These are phyloP conservation scores for Eudasyphora cyanicolor DNA, from an alignment of 2,888 invertebrate genomes.

Conservation along the genomic window DNA sequence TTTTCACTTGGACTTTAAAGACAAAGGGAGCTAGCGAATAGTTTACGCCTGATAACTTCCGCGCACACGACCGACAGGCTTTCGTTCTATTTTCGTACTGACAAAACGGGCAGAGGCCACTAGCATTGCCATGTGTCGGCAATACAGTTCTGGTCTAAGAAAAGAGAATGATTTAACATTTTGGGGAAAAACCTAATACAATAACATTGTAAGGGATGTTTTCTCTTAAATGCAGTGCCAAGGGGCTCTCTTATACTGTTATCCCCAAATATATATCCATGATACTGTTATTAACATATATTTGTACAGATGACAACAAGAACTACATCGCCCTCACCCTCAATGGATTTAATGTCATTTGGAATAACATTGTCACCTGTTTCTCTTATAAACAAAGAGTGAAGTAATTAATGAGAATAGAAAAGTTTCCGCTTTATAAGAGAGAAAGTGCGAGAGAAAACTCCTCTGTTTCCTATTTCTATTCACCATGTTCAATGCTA, in stretches of 20 bases:
- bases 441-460: not conserved
- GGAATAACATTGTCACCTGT: no score
- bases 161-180: slow-evolving; percentile 23
- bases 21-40: no score
- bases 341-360: no score
- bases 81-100: slow-evolving; percentile 64
- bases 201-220: slow-evolving; percentile 34
- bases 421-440: not conserved
- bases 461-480: no score
- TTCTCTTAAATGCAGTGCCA: slow-evolving; percentile 34
- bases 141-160: slow-evolving; percentile 17
- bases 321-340: no score
- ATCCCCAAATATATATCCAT: no score
- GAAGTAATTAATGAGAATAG: no score
- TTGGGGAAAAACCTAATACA: not conserved
- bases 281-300: not conserved
- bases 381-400: no score
- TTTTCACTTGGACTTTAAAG: not conserved
- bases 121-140: slow-evolving; percentile 15
- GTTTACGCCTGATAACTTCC: not conserved
- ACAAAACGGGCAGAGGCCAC: slow-evolving; percentile 15
- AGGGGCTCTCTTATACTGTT: not conserved
- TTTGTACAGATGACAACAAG: not conserved
- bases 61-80: slow-evolving; percentile 54
- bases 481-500: slow-evolving; percentile 7